Evolutionary conservation across 1,140 invertebrate species (phyloP), one percentile per base, ranked within the genome.

Genomic region (Drosophila nannoptera): DNA sequence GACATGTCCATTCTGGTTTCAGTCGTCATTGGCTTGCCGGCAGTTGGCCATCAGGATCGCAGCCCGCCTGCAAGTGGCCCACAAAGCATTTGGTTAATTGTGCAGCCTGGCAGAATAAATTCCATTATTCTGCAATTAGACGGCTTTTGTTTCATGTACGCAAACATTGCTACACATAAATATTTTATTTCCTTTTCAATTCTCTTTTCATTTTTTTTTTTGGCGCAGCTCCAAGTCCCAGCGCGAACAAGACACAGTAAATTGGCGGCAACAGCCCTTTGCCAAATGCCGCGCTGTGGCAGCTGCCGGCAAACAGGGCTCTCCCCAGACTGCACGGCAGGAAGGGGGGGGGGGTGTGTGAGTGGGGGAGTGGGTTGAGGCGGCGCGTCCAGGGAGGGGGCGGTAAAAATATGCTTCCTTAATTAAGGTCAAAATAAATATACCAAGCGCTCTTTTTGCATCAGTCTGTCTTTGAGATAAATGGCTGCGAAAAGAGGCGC

Each of bases 351-450:
- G 67, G 70, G 64, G 42, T 68, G 50, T 29, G 70, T 54, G 52
- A 22, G 22, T 22, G 22, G 22, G 22, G 22, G 22, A 2, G 3
- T 1, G 22, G 22, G 22, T 1, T 22, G 22, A 22, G 22, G 22
- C 22, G 22, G 22, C 22, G 22, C 22, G 22, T 22, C 22, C 1
- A 22, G 22, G 3, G 55, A 64, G 73, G 66, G 45, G 63, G 70
- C 74, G 22, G 22, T 22, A 22, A 22, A 22, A 82, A 82, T 82
- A 82, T 77, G 78, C 78, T 78, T 78, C 75, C 82, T 78, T 82
- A 82, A 82, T 82, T 83, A 83, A 83, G 78, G 78, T 75, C 78
- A 74, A 55, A 73, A 65, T 77, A 70, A 70, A 77, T 74, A 70
- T 70, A 55, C 66, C 36, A 58, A 64, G 48, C 66, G 52, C 54